Base-by-base conservation (phyloP, 2,113 vertebrate species). In the Acinonyx jubatus region DNA sequence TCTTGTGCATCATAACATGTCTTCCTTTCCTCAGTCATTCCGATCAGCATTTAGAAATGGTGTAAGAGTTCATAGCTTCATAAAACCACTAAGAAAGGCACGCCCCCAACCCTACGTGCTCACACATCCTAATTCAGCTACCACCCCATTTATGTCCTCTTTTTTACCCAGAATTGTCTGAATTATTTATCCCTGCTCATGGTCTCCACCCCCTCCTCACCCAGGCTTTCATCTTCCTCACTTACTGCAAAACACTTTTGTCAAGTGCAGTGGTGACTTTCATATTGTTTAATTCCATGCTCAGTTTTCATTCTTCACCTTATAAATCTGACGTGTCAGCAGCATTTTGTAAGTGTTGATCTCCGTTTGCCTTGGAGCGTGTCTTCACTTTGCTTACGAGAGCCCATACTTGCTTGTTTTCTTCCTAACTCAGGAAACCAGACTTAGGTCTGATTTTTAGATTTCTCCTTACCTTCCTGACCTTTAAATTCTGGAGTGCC, bases 321-420 rank as follows among this genome's bases (percentile, higher is more conserved):
- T 12, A 38, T 4, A 76, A 76, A 27, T 27, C n/a, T 73, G n/a
- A 36, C 36, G 29, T 90, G 11, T 48, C 36, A n/a, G 65, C 14
- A 81, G 14, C 16, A 25, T 41, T 4, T 65, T 50, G 9, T 52
- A 82, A 73, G 18, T 86, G 27, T 12, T 92, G 13, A n/a, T 81
- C 21, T 96, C n/a, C 84, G 1, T 91, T 84, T 89, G 91, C 36
- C 88, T 94, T 50, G 61, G 92, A 92, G 50, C 33, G 33, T 91
- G 71, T 66, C 63, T 55, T 80, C n/a, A 21, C 41, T 93, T 90
- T 76, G 73, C 76, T 81, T 45, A 57, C 25, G 10, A 16, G 69
- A 82, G n/a, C 25, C 50, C 23, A 36, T 45, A 14, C 68, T 52
- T 36, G n/a, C 18, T 38, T 91, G 10, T 61, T 93, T 82, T 66